Conservation (phyloP, 1,140 invertebrate species). For the Musca vetustissima region DNA sequence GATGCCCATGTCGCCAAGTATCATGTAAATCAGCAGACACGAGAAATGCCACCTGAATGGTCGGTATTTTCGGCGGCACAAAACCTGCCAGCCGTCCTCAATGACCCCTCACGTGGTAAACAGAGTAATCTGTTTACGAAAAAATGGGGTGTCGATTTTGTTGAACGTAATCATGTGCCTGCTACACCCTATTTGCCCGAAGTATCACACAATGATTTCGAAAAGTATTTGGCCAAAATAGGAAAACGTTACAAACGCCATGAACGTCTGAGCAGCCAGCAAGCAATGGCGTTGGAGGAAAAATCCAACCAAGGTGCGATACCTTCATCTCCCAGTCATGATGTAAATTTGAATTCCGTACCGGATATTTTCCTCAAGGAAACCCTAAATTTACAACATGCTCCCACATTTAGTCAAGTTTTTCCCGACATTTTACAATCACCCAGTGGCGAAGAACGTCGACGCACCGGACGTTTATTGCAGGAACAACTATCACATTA, state of each 20-base stretch:
- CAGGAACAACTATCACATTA: conserved; percentile 85
- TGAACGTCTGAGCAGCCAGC: conserved; percentile 33
- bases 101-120: conserved; percentile 90
- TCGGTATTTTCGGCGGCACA: conserved; percentile 81
- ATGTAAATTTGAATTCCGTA: conserved; percentile 64
- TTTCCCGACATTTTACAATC: conserved; percentile 66
- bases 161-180: conserved; percentile 77
- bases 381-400: conserved; percentile 78
- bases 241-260: conserved; percentile 65
- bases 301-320: conserved; percentile 24
- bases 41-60: conserved; percentile 64
- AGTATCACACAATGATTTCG: conserved; percentile 82
- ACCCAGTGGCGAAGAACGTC: conserved; percentile 52
- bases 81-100: conserved; percentile 94
- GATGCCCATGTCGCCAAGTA: conserved; percentile 82
- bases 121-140: conserved; percentile 94
- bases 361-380: conserved; percentile 86
- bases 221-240: conserved; percentile 81
- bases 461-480: conserved; percentile 56
- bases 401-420: conserved; percentile 83
- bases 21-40: conserved; percentile 67
- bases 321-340: conserved; percentile 32
- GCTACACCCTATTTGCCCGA: conserved; percentile 81
- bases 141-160: conserved; percentile 95
- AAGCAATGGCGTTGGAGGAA: conserved; percentile 34